Conservation (phyloP, 2,888 invertebrate species). For the Oligia fasciuncula region DNA sequence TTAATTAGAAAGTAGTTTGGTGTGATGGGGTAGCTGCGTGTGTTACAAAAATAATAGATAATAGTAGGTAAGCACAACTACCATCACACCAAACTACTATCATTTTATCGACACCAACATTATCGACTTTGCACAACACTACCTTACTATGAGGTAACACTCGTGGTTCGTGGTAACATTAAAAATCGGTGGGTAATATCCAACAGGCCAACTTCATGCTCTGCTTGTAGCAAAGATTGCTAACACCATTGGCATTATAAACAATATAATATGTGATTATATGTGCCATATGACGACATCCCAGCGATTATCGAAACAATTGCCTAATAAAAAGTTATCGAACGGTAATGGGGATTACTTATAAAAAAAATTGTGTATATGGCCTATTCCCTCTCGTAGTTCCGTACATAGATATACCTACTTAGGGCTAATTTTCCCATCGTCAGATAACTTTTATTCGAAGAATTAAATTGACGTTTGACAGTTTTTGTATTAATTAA, state of each 20-base stretch:
- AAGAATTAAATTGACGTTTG: too few relatives aligned
- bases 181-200: conserved; percentile 64
- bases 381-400: not conserved
- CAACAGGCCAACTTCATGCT: conserved; percentile 71
- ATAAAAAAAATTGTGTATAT: not conserved
- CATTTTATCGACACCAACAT: conserved; percentile 47
- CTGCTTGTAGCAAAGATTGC: conserved; percentile 59
- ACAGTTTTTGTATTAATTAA: too few relatives aligned
- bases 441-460: too few relatives aligned
- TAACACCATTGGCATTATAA: conserved; percentile 38
- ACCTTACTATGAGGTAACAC: conserved; percentile 72
- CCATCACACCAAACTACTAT: not conserved
- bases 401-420: not conserved
- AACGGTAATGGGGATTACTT: not conserved
- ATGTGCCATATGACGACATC: not conserved
- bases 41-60: not conserved
- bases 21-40: too few relatives aligned
- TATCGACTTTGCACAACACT: conserved; percentile 59
- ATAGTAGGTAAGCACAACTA: not conserved
- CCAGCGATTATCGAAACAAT: conserved; percentile 23
- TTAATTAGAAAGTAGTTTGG: too few relatives aligned
- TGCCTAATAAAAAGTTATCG: conserved; percentile 12
- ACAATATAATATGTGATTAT: conserved; percentile 22
- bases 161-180: conserved; percentile 56
- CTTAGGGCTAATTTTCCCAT: not conserved